Conservation (phyloP, 2,113 vertebrate species). For the Neodon shergylaensis region DNA sequence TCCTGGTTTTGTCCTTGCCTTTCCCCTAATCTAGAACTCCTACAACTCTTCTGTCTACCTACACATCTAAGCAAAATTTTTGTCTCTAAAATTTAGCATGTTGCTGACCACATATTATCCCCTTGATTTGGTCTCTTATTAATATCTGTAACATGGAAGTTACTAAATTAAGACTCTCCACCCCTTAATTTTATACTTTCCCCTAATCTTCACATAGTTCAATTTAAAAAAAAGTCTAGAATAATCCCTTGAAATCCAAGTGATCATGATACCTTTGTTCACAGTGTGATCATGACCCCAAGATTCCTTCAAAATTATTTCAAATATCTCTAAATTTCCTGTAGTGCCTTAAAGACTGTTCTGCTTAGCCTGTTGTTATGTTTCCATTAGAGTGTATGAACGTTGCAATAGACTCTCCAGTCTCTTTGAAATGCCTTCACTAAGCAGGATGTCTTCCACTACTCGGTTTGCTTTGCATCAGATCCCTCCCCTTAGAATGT, state of each 20-base stretch:
- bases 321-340: neutral
- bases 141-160: neutral
- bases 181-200: neutral
- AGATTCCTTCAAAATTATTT: neutral
- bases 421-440: neutral
- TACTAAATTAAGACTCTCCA: neutral
- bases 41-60: neutral
- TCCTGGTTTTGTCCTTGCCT: neutral
- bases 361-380: neutral
- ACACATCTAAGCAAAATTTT: neutral
- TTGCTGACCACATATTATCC: neutral
- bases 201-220: accelerated
- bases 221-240: neutral
- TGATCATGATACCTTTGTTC: neutral
- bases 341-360: neutral
- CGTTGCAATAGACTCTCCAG: accelerated
- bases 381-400: neutral
- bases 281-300: neutral
- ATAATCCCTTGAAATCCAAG: neutral
- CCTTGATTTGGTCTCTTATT: neutral
- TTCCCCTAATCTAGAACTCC: neutral
- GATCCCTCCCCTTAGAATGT: neutral
- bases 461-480: neutral
- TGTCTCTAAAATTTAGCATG: neutral
- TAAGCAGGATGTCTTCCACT: neutral